These are phyloP conservation scores for Todus mexicanus DNA, from an alignment of 2,797 vertebrate species.

Conservation along the genomic window DNA sequence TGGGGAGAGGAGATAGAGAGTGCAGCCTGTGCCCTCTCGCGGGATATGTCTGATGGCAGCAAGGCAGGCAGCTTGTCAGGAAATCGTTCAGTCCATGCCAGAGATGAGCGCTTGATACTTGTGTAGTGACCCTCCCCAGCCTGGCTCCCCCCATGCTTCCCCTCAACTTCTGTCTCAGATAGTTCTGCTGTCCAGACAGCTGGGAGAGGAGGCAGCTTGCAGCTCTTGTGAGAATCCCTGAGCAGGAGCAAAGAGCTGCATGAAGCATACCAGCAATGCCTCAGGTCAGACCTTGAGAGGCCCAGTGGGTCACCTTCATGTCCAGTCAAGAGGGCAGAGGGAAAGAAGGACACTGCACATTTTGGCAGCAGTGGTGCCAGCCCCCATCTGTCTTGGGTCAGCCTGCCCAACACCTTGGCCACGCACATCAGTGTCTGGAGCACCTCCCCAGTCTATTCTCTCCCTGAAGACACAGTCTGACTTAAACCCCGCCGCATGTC, in stretches of 20 bases:
- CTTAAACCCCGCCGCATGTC: neutral
- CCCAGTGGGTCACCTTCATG: fast-evolving
- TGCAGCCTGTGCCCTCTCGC: neutral
- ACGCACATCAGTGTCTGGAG: neutral
- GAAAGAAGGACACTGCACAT: neutral
- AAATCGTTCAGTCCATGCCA: fast-evolving
- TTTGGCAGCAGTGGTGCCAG: neutral
- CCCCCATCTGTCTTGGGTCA: neutral
- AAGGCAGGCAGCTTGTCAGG: neutral
- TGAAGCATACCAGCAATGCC: neutral
- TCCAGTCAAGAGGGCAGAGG: neutral
- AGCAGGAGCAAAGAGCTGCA: neutral
- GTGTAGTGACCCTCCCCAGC: fast-evolving
- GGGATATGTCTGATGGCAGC: neutral
- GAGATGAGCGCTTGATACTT: neutral
- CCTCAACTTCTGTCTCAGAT: neutral
- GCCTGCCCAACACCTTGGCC: neutral
- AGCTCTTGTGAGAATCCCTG: neutral
- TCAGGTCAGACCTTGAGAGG: neutral
- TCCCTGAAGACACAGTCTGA: neutral
- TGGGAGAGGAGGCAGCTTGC: neutral
- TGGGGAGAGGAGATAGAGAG: neutral
- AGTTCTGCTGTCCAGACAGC: neutral
- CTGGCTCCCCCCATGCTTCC: neutral
- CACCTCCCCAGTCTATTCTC: neutral